Conservation (phyloP, 2,888 invertebrate species). For the Thecophora atra region DNA sequence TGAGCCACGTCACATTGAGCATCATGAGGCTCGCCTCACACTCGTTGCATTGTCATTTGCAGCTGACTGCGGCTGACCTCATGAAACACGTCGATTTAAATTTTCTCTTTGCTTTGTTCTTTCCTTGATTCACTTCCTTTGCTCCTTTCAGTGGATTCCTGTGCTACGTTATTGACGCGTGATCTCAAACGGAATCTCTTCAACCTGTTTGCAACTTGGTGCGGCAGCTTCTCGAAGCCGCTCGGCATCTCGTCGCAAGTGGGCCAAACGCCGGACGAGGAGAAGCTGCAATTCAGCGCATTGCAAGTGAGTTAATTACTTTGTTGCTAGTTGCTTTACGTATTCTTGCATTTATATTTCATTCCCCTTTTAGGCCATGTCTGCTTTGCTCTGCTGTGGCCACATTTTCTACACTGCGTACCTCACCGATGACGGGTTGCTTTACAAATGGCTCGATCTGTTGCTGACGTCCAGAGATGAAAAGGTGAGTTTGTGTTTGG, state of each 20-base stretch:
- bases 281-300: constrained; percentile 72
- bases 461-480: constrained; percentile 88
- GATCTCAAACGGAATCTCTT: constrained; percentile 89
- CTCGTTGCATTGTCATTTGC: too few relatives aligned
- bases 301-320: constrained; percentile 66
- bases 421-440: constrained; percentile 88
- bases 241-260: constrained; percentile 68
- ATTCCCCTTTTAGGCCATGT: constrained; percentile 81
- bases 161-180: constrained; percentile 84
- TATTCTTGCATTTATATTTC: constrained; percentile 21
- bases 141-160: constrained; percentile 78
- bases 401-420: constrained; percentile 89
- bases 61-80: too few relatives aligned
- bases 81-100: too few relatives aligned
- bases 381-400: constrained; percentile 94
- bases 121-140: too few relatives aligned
- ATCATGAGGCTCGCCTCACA: too few relatives aligned
- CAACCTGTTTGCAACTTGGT: constrained; percentile 93
- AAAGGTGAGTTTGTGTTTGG: constrained; percentile 78
- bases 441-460: constrained; percentile 94
- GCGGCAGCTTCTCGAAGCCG: constrained; percentile 84
- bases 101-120: too few relatives aligned
- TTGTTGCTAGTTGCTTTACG: background rate
- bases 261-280: constrained; percentile 68
- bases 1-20: too few relatives aligned